Conservation (phyloP, 2,113 vertebrate genomes). For the Microcebus murinus region DNA sequence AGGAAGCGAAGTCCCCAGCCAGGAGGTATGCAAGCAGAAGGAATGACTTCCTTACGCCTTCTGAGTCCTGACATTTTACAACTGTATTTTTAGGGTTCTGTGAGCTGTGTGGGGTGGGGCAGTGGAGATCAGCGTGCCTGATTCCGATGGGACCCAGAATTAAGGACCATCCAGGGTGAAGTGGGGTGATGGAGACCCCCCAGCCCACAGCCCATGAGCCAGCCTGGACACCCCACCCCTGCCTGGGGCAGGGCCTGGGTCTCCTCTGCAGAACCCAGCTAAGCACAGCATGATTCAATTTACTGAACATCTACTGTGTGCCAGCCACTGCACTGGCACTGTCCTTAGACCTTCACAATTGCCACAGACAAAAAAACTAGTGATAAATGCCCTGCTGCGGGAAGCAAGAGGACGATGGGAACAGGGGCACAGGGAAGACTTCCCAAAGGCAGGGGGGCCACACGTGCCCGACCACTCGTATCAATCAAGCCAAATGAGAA, state of each 20-base stretch:
- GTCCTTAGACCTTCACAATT: neutral
- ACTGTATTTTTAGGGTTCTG: neutral
- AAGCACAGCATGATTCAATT: neutral
- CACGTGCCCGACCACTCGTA: neutral
- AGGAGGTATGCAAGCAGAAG: neutral
- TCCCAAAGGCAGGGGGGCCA: neutral
- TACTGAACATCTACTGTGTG: neutral
- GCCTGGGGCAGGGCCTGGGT: neutral
- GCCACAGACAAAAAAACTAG: neutral
- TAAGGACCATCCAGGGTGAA: neutral
- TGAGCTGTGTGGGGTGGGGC: neutral
- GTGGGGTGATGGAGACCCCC: neutral
- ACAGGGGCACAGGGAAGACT: neutral
- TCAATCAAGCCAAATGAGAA: neutral
- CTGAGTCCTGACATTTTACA: neutral
- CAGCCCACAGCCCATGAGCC: neutral
- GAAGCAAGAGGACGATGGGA: neutral
- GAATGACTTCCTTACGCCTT: neutral
- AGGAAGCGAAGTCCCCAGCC: neutral
- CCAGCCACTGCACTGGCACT: neutral
- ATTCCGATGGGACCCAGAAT: neutral
- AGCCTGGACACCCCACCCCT: neutral
- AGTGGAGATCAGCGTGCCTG: neutral
- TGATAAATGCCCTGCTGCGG: neutral
- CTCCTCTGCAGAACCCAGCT: neutral